A percentile compares a stretch with the other conserved stretches of the same genome.
phyloP scores from a whole-genome alignment of 2,113 vertebrate genomes.

The Calonectris borealis region DNA sequence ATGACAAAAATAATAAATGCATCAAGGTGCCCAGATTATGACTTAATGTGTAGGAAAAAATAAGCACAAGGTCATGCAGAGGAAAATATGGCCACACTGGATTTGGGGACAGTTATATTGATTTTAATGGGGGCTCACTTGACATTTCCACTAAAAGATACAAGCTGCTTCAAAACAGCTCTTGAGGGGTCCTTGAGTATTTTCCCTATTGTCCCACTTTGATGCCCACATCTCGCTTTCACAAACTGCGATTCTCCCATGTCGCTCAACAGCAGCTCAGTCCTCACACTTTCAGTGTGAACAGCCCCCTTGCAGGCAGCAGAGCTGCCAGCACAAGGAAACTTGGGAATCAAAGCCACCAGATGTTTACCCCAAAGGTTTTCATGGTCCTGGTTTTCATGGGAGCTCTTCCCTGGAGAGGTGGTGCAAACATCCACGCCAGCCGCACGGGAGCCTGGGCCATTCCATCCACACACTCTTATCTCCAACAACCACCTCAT shows the following conservation, averaged over 20 bases:
- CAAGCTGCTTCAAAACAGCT: not conserved
- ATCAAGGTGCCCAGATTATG: not conserved
- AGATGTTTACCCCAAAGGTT: not conserved
- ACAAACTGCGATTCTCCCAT: not conserved
- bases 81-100: not conserved
- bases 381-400: not conserved
- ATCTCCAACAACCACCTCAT: not conserved
- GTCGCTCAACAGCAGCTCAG: not conserved
- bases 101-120: not conserved
- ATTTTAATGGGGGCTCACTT: not conserved
- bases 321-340: not conserved
- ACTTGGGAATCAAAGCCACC: not conserved
- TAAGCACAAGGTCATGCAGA: not conserved
- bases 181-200: not conserved
- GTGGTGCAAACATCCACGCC: not conserved
- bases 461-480: fast-evolving
- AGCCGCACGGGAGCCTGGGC: fast-evolving
- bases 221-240: not conserved
- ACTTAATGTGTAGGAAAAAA: not conserved
- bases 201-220: not conserved
- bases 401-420: not conserved
- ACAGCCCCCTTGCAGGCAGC: not conserved
- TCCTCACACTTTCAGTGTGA: not conserved
- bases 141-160: not conserved
- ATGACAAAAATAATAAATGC: not conserved